Evolutionary conservation across 1,140 invertebrate genomes (phyloP), one percentile per base, ranked within the genome.

Genomic region (Oryctes rhinoceros): DNA sequence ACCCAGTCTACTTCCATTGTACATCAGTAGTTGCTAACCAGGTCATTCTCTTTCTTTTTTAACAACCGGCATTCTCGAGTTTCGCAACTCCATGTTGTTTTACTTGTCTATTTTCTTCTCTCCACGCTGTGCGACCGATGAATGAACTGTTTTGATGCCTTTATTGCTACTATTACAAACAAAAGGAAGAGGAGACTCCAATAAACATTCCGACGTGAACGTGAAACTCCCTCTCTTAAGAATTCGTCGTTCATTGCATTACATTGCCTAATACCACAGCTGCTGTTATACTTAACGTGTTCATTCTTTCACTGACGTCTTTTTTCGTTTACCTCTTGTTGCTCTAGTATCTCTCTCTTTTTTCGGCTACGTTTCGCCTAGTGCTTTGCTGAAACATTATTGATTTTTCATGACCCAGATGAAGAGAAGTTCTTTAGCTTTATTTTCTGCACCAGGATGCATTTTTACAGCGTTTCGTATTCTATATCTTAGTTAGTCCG

Each of bases 121-220:
- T 71, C 65, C 65, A 37, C 65, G 35, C 35, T 24, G 24, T 71
- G 65, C 78, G 78, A 80, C 81, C 83, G 83, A 84, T 84, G 83
- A 84, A 84, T 84, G 83, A 83, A 84, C 83, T 82, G 83, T 84
- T 84, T 84, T 83, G 83, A 84, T 84, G 82, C 83, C 83, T 84
- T 84, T 84, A 84, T 84, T 84, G 83, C 83, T 84, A 82, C 82
- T 83, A 83, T 82, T 83, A 83, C 83, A 84, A 81, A 84, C 82
- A 84, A 84, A 84, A 84, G 83, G 82, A 84, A 81, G 75, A 83
- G 44, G 65, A 71, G 65, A 83, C 81, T 83, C 83, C 82, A 84
- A 84, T 84, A 84, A 84, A 84, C 83, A 84, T 84, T 84, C 83
- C 83, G 77, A 65, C 83, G 81, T 80, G 81, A 78, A 82, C 80